Base-by-base conservation (phyloP, 2,888 invertebrate genomes). In the Drosophila siamana region DNA sequence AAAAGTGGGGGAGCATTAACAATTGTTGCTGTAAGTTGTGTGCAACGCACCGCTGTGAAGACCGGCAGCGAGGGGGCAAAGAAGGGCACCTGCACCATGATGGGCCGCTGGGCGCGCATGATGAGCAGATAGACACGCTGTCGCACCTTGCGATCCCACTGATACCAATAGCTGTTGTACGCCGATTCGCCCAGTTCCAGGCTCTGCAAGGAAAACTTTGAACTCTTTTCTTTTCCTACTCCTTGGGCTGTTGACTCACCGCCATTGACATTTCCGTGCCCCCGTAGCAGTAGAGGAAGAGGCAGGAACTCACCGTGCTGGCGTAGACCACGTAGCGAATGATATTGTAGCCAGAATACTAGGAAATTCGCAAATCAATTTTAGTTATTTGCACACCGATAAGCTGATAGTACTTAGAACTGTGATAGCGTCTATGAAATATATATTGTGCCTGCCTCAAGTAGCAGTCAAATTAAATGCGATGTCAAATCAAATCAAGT, bases 321-420 rank as follows among this genome's bases (percentile, higher is more conserved):
- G 68, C 66, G 3, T 82, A 87, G 5, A 82, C 82, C 63, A 85
- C 72, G 46, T 82, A 82, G 8, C 88, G 79, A 15, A 80, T 74
- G 43, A 80, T 80, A 22, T 87, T 80, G 11, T 78, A 85, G 44
- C 81, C 81, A 4, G 88, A 81, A 38, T 61, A 87, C 81, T 82
- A n/a, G 1, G 9, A 11, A 16, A 5, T 24, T 9, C 22, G 9
- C 7, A 56, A 38, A 40, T 38, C 1, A 50, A 11, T 33, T 4
- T 33, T 33, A 4, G 11, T 33, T 33, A 2, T 5, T 4, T 13
- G 33, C 33, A 36, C 2, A 15, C 2, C 1, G 36, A 38, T 38
- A 38, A 38, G 36, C 30, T 30, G n/a, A 33, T 13, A 38, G 13
- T 15, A 38, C 36, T 38, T 5, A 0, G 11, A 30, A 9, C 8